phyloP scores from a whole-genome alignment of 2,113 vertebrate genomes.

The Caracal caracal region DNA sequence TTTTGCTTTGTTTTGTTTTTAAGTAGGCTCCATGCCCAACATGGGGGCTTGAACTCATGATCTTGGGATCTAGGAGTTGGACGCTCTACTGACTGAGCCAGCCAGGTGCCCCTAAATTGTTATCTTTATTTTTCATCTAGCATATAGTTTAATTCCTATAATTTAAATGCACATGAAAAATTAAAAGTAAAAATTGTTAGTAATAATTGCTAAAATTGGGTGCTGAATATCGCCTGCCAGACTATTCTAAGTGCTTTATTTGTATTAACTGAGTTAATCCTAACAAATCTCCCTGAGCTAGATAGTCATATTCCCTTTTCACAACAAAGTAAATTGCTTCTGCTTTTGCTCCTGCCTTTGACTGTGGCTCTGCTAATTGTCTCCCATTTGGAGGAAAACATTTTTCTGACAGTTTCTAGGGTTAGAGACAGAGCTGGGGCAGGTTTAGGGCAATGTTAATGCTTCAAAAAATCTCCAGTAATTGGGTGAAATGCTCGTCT shows the following conservation, averaged over 20 bases:
- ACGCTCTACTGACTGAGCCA: too few species aligned
- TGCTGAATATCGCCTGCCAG: not conserved
- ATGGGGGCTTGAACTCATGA: too few species aligned
- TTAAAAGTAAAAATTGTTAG: not conserved
- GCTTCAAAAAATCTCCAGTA: not conserved
- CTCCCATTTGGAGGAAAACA: not conserved
- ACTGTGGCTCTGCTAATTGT: not conserved
- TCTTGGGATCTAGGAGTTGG: too few species aligned
- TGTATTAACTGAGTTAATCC: not conserved
- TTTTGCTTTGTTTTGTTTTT: too few species aligned
- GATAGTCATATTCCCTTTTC: not conserved
- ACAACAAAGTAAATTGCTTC: not conserved
- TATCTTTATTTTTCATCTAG: conserved; percentile 3
- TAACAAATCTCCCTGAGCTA: not conserved
- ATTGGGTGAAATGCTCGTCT: not conserved
- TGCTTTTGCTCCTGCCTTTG: conserved; percentile 10
- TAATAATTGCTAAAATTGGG: not conserved
- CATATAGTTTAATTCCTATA: not conserved
- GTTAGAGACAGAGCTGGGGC: not conserved
- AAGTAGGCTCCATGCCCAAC: too few species aligned
- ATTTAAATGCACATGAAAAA: not conserved
- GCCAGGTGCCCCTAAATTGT: not conserved
- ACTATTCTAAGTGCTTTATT: not conserved
- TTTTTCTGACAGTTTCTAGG: conserved; percentile 39
- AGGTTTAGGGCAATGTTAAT: not conserved